Evolutionary conservation across 2,113 vertebrate genomes (phyloP).

Genomic region (Podarcis muralis): DNA sequence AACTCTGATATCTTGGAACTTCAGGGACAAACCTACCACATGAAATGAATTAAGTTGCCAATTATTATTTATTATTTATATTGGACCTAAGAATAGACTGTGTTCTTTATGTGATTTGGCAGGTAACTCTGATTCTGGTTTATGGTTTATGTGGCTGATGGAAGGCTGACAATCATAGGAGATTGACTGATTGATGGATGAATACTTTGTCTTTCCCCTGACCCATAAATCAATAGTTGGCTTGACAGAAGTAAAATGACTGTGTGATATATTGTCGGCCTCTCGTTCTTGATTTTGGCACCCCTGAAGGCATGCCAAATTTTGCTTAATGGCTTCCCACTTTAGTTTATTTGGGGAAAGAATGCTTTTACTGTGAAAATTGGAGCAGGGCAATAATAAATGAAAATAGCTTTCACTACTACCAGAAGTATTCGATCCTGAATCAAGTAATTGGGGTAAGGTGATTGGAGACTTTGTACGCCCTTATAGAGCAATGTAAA

Average conservation of each 20-base stretch:
- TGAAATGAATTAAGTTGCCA: conserved; percentile 27
- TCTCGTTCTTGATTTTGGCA: conserved; percentile 23
- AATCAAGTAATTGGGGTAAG: background rate
- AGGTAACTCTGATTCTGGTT: conserved; percentile 36
- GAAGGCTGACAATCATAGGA: conserved; percentile 36
- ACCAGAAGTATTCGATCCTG: background rate
- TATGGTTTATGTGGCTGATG: conserved; percentile 43
- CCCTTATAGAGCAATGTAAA: too few species aligned
- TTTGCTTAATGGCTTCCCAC: conserved; percentile 6
- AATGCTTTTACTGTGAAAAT: background rate
- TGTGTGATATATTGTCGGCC: conserved; percentile 45
- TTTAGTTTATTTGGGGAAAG: background rate
- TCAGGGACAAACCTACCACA: background rate
- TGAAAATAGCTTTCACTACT: background rate
- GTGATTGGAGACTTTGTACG: too few species aligned
- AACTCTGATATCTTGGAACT: conserved; percentile 40
- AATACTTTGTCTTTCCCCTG: conserved; percentile 20
- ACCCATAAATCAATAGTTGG: conserved; percentile 40
- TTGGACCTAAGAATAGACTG: background rate
- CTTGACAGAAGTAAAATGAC: conserved; percentile 46
- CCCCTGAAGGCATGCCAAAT: background rate
- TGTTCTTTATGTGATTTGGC: conserved; percentile 34
- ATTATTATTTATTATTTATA: conserved; percentile 12
- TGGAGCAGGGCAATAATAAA: background rate
- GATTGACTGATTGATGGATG: conserved; percentile 46